Evolutionary conservation across 2,113 vertebrate genomes (phyloP).

Genomic region (Crotophaga sulcirostris): DNA sequence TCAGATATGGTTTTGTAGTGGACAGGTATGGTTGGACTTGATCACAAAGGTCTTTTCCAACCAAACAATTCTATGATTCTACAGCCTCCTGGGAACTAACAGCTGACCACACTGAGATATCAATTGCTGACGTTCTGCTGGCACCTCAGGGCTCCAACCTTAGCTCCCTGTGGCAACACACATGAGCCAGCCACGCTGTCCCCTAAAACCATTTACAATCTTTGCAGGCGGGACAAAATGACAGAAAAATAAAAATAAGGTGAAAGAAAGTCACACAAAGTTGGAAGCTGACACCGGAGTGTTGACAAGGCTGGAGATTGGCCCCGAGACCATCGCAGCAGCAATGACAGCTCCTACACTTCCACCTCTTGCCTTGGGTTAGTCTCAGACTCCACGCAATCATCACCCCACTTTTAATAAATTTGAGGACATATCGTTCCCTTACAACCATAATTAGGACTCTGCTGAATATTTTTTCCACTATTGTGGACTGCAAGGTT

Average conservation of each 20-base stretch:
- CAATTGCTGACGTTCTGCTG: not conserved
- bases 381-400: not conserved
- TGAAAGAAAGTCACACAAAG: not conserved
- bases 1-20: no score
- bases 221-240: not conserved
- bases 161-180: not conserved
- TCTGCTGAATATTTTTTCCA: not conserved
- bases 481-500: not conserved
- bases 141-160: not conserved
- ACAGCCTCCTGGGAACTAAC: not conserved
- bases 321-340: fast-evolving
- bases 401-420: not conserved
- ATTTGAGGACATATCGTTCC: not conserved
- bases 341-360: no score
- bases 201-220: not conserved
- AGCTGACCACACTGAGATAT: not conserved
- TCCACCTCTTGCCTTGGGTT: not conserved
- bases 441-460: not conserved
- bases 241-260: not conserved
- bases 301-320: not conserved
- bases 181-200: not conserved
- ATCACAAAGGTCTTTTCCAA: no score
- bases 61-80: no score
- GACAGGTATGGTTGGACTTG: no score
- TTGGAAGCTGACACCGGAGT: not conserved